Percentiles rank a stretch among this genome's conserved stretches.
phyloP scores from a whole-genome alignment of 2,888 invertebrate species.

The Platycnemis pennipes region DNA sequence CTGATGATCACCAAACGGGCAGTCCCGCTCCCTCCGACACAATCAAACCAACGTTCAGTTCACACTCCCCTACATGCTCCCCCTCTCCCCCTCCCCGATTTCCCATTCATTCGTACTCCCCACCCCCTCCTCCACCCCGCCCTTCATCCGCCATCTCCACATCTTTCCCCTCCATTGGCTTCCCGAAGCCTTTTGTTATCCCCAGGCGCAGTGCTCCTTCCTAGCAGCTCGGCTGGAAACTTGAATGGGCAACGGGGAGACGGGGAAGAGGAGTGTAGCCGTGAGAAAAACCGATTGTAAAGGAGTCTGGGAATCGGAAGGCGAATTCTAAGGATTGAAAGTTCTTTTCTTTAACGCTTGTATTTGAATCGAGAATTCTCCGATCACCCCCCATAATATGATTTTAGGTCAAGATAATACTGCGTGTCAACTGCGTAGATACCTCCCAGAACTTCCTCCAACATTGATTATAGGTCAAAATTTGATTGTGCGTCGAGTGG shows the following conservation, averaged over 20 bases:
- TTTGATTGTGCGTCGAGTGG: too few relatives aligned
- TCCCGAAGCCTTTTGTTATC: not conserved
- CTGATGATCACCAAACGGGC: slow-evolving; percentile 28
- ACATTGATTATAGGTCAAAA: too few relatives aligned
- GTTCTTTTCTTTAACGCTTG: not conserved
- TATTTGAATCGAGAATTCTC: too few relatives aligned
- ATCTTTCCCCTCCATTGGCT: not conserved
- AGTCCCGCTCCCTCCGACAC: not conserved
- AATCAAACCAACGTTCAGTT: not conserved
- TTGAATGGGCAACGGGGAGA: not conserved
- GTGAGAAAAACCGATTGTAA: not conserved
- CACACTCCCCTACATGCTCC: not conserved
- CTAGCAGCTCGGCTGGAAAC: not conserved
- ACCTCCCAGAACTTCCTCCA: too few relatives aligned
- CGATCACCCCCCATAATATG: not conserved
- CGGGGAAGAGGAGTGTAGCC: not conserved
- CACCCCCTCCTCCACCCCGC: not conserved
- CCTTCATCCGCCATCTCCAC: not conserved
- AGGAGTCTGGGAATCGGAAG: not conserved
- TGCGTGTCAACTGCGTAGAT: too few relatives aligned
- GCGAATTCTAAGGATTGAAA: not conserved
- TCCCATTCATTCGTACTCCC: not conserved
- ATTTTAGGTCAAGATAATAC: too few relatives aligned
- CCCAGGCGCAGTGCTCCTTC: not conserved
- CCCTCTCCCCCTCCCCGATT: not conserved